Base-by-base conservation (phyloP, 2,113 vertebrate genomes). In the Callopanchax toddi region DNA sequence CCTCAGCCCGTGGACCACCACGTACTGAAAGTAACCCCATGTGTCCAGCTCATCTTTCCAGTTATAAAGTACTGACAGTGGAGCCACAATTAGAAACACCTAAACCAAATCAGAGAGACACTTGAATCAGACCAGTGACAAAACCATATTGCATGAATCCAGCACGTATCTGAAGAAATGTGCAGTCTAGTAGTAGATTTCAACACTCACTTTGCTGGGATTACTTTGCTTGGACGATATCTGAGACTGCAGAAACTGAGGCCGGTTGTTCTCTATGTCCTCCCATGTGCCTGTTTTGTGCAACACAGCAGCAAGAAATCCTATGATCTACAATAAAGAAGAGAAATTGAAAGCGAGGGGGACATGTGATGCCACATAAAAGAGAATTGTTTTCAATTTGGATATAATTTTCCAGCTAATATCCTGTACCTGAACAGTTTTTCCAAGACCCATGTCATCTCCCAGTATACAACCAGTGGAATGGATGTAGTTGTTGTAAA, bases 371-470 rank as follows among this genome's bases (percentile, higher is more conserved):
- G 9, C 4, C 15, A 54, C 10, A 3, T 51, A 8, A 60, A 44
- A 7, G 66, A 40, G 17, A 43, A 70, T n/a, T n/a, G 43, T 7
- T 20, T 29, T 29, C n/a, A 61, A 17, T 49, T 48, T 5, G 39
- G 18, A 11, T 45, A 48, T 8, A 62, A 1, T 43, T 48, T 62
- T 20, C 42, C 22, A 32, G 17, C 4, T 20, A 4, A 25, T 32
- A 3, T 21, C 56, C 36, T 21, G 43, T 93, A 98, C 97, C 95
- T 99, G 97, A 66, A 99, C 84, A 59, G 97, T 99, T 90, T 99
- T 99, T 71, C 97, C 97, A 61, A 99, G 94, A 42, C 97, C 97
- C 97, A 99, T 99, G 74, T 98, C 97, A 74, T 99, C 97, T 48
- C 97, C 97, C 71, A 99, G 93, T 86, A 99, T 93, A 82, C 97